phyloP scores from a whole-genome alignment of 2,888 invertebrate genomes.

The Tenthredo mesomela region DNA sequence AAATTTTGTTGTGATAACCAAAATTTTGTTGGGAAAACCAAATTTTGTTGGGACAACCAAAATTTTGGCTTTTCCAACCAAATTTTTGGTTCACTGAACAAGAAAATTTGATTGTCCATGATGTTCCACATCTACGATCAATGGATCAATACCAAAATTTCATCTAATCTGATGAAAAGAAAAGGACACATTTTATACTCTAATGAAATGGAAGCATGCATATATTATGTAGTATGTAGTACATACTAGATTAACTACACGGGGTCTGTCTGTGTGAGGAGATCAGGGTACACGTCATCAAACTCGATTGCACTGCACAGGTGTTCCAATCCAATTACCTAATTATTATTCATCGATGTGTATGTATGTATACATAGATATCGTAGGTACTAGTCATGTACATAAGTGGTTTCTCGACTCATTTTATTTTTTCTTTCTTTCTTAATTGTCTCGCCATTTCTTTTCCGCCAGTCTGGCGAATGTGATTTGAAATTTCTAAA shows the following conservation, averaged over 20 bases:
- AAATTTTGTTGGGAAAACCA: too few species aligned
- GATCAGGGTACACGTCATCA: constrained; percentile 18
- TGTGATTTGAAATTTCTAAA: constrained; percentile 63
- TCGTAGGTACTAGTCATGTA: background rate
- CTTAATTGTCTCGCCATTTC: background rate
- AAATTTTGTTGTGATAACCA: too few species aligned
- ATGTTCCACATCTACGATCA: too few species aligned
- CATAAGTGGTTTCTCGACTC: background rate
- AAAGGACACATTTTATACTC: background rate
- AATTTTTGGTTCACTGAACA: too few species aligned
- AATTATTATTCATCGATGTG: constrained; percentile 65
- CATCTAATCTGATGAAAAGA: too few species aligned
- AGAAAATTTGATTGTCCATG: too few species aligned
- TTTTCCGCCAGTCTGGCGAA: too few species aligned
- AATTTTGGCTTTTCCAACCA: too few species aligned
- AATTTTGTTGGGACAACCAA: too few species aligned
- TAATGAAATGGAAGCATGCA: background rate
- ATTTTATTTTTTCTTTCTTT: background rate
- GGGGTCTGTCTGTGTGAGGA: background rate
- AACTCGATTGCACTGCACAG: constrained; percentile 61
- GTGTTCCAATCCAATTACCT: constrained; percentile 69
- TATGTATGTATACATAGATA: background rate
- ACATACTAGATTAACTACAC: background rate
- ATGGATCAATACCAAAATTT: too few species aligned
- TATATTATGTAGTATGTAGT: background rate